Percentiles rank a stretch among this genome's conserved stretches.
Evolutionary conservation across 1,140 invertebrate species (phyloP).

Genomic region (Cyclargus thomasi): DNA sequence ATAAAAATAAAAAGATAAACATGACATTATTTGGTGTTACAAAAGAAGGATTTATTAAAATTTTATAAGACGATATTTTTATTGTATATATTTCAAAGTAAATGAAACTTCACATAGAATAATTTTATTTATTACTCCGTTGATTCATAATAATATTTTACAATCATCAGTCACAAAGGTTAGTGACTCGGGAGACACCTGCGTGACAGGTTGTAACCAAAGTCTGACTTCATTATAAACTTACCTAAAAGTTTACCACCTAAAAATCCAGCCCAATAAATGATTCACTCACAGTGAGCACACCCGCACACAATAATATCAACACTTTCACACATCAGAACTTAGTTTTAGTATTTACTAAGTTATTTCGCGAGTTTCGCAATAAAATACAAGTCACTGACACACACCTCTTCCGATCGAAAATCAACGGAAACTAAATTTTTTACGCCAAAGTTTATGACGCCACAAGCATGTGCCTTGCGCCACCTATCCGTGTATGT

Average conservation of each 20-base stretch:
- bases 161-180: constrained; percentile 39
- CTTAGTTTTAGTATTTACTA: constrained; percentile 39
- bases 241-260: constrained; percentile 42
- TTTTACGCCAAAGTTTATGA: background rate
- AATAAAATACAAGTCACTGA: constrained; percentile 29
- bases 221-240: constrained; percentile 42
- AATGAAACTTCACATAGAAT: too few relatives aligned
- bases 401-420: constrained; percentile 37
- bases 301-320: constrained; percentile 37
- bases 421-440: constrained; percentile 55
- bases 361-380: constrained; percentile 57
- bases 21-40: background rate
- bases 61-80: too few relatives aligned
- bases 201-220: constrained; percentile 66
- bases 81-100: too few relatives aligned
- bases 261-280: constrained; percentile 18
- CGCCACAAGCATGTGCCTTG: background rate
- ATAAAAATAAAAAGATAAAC: too few relatives aligned
- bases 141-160: background rate
- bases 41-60: background rate
- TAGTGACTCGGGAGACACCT: constrained; percentile 67
- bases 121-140: background rate
- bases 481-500: background rate
- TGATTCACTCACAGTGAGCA: constrained; percentile 40
- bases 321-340: constrained; percentile 42